phyloP scores from a whole-genome alignment of 2,113 vertebrate species.

The Albula goreensis region DNA sequence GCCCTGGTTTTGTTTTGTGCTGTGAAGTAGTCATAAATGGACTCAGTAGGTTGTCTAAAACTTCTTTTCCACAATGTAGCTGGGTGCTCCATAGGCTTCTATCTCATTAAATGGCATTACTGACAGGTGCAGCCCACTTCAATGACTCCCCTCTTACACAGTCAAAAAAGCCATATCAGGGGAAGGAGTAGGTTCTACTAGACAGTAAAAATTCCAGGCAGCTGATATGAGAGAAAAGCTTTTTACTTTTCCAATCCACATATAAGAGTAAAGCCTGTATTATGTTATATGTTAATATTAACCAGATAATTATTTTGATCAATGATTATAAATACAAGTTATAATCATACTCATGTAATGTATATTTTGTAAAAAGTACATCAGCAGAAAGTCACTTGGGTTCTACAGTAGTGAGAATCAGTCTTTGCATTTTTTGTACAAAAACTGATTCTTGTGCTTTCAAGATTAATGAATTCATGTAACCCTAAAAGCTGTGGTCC shows the following conservation, averaged over 20 bases:
- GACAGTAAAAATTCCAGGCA: neutral
- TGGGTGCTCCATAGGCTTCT: neutral
- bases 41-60: neutral
- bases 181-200: neutral
- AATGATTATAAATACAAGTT: neutral
- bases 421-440: no score
- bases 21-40: neutral
- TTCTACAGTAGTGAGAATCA: neutral
- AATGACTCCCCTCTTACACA: neutral
- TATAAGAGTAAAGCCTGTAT: neutral
- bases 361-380: neutral
- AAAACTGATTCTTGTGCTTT: no score
- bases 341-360: neutral
- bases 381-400: neutral
- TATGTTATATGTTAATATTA: neutral
- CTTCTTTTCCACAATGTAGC: neutral
- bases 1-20: conserved; percentile 1
- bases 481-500: neutral
- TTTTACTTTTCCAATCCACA: neutral
- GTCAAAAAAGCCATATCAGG: neutral
- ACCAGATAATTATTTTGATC: neutral
- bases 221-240: neutral
- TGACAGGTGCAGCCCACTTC: neutral
- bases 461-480: neutral
- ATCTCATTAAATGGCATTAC: neutral